Conservation (phyloP, 1,140 invertebrate genomes). For the Drosophila ironensis region DNA sequence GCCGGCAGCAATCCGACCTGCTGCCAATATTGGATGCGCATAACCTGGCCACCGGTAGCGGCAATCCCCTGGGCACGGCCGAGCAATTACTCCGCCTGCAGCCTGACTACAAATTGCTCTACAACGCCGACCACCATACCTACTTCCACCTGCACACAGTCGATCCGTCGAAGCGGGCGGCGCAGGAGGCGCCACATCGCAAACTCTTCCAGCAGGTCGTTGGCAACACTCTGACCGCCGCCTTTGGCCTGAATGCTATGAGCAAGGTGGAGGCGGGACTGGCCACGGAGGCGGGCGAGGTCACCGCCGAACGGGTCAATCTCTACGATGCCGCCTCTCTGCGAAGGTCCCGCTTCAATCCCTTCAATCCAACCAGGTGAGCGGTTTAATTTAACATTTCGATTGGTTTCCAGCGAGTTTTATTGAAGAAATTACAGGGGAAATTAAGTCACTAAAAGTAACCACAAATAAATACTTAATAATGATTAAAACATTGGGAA, state of each 20-base stretch:
- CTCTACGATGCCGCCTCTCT: conserved; percentile 71
- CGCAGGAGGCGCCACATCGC: conserved; percentile 6
- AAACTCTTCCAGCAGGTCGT: conserved; percentile 59
- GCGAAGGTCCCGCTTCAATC: conserved; percentile 70
- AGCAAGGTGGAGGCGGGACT: conserved; percentile 6
- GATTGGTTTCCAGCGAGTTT: not conserved
- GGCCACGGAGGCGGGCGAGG: not conserved
- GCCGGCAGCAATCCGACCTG: conserved; percentile 15
- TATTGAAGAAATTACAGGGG: no score
- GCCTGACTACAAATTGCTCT: conserved; percentile 71
- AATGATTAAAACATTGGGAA: no score
- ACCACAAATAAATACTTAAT: no score
- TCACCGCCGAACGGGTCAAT: conserved; percentile 55
- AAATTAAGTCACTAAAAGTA: no score
- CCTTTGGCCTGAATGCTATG: conserved; percentile 63
- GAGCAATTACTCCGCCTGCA: conserved; percentile 71
- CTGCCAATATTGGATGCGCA: conserved; percentile 58
- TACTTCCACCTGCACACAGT: conserved; percentile 69
- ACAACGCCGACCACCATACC: conserved; percentile 75
- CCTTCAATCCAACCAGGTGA: conserved; percentile 78
- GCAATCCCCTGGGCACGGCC: conserved; percentile 15
- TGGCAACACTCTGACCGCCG: conserved; percentile 60
- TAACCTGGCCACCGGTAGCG: conserved; percentile 27
- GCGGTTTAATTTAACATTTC: not conserved
- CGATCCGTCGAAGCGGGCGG: not conserved